Evolutionary conservation across 2,888 invertebrate species (phyloP).

Genomic region (Uloborus plumipes): DNA sequence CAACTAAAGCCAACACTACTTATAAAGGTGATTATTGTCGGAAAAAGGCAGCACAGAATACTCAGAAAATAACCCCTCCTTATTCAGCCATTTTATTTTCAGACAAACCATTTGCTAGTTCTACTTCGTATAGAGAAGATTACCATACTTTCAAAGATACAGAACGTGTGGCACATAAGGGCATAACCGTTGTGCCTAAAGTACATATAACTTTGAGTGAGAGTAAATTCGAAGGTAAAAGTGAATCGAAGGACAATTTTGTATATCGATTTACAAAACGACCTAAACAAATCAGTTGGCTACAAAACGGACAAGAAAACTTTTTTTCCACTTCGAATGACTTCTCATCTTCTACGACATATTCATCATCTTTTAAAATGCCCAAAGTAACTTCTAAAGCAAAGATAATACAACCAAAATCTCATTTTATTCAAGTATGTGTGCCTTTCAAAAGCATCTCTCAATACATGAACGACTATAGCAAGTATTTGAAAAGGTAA

Average conservation of each 20-base stretch:
- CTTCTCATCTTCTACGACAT: slow-evolving; percentile 9
- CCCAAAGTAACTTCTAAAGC: slow-evolving; percentile 15
- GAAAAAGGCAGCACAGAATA: slow-evolving; percentile 1
- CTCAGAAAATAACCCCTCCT: not conserved
- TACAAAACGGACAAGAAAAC: no score
- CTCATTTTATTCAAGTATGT: not conserved
- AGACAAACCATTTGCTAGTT: not conserved
- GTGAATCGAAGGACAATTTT: slow-evolving; percentile 29
- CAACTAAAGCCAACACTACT: slow-evolving; percentile 3
- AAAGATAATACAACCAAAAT: slow-evolving; percentile 4
- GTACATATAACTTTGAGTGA: slow-evolving; percentile 4
- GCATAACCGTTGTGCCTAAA: not conserved
- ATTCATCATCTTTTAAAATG: slow-evolving; percentile 25
- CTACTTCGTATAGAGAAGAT: slow-evolving; percentile 24
- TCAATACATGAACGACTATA: slow-evolving; percentile 33
- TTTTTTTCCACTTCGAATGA: no score
- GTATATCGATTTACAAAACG: not conserved
- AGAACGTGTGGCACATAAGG: slow-evolving; percentile 1
- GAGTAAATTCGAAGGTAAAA: slow-evolving; percentile 24
- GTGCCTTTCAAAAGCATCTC: slow-evolving; percentile 13
- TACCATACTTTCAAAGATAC: slow-evolving; percentile 11
- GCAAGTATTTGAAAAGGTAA: not conserved
- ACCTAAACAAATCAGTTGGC: no score
- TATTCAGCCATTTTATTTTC: slow-evolving; percentile 13
- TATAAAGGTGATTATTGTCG: slow-evolving; percentile 30